Conservation (phyloP, 2,113 vertebrate genomes). For the Cnemophilus loriae region DNA sequence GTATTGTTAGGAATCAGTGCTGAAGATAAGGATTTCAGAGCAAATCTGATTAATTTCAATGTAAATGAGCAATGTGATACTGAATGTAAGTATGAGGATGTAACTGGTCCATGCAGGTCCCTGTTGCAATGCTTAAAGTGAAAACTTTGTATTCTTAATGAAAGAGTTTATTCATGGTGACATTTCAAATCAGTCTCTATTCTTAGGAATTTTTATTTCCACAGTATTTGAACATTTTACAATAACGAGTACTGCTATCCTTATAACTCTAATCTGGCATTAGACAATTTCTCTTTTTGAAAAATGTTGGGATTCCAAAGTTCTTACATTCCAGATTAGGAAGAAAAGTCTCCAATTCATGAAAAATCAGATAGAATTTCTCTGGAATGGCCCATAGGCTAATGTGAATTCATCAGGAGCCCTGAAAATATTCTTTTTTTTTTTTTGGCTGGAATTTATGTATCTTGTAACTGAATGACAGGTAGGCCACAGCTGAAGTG, state of each 20-base stretch:
- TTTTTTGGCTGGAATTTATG: not conserved
- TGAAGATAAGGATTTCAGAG: not conserved
- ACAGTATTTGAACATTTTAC: not conserved
- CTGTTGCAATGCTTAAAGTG: not conserved
- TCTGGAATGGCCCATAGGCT: not conserved
- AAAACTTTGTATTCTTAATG: not conserved
- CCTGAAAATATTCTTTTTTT: not conserved
- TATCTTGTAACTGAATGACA: not conserved
- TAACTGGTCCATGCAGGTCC: not conserved
- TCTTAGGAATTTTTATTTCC: not conserved
- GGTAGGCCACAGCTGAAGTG: not conserved
- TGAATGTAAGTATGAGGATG: not conserved
- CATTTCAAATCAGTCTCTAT: not conserved
- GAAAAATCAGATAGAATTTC: not conserved
- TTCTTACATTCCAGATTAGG: not conserved
- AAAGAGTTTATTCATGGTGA: not conserved
- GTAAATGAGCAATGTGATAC: conserved; percentile 1
- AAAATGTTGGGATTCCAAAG: not conserved
- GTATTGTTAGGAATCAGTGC: not conserved
- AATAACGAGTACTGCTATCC: not conserved
- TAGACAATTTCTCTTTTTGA: not conserved
- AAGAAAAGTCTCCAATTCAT: not conserved
- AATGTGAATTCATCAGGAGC: not conserved
- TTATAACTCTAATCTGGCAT: not conserved
- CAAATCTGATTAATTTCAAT: conserved; percentile 37